Percentiles rank a stretch among this genome's conserved stretches.
These are phyloP conservation scores for Balanococcus diminutus DNA, from an alignment of 2,888 invertebrate genomes.

Conservation along the genomic window DNA sequence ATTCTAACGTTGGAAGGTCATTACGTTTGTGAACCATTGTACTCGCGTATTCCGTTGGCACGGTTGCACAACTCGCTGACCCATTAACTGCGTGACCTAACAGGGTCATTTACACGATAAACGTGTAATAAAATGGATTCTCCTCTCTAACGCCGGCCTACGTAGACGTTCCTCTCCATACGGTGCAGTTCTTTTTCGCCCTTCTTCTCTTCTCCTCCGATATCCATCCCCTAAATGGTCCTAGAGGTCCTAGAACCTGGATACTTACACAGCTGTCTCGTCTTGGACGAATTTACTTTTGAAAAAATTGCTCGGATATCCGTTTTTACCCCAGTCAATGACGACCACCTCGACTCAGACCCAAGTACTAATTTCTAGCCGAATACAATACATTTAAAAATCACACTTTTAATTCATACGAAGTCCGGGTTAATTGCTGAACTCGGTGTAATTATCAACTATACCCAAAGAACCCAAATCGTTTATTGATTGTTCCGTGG, in stretches of 20 bases:
- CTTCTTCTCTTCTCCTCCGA: too few relatives aligned
- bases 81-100: conserved; percentile 48
- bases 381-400: neutral
- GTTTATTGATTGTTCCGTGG: neutral
- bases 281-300: neutral
- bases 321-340: conserved; percentile 13
- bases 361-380: neutral
- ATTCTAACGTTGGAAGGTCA: conserved; percentile 39
- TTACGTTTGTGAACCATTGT: conserved; percentile 52
- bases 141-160: neutral
- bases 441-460: neutral
- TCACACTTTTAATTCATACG: neutral
- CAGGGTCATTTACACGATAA: conserved; percentile 52
- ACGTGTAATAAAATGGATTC: conserved; percentile 18
- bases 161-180: neutral
- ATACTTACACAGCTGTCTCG: too few relatives aligned
- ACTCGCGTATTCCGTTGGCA: conserved; percentile 43
- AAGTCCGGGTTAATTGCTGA: neutral
- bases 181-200: too few relatives aligned
- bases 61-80: conserved; percentile 50
- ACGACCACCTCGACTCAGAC: neutral
- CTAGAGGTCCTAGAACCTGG: too few relatives aligned
- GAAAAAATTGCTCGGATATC: neutral
- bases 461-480: neutral
- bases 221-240: too few relatives aligned